These are phyloP conservation scores for Oplegnathus fasciatus DNA, from an alignment of 2,113 vertebrate genomes.

Conservation along the genomic window DNA sequence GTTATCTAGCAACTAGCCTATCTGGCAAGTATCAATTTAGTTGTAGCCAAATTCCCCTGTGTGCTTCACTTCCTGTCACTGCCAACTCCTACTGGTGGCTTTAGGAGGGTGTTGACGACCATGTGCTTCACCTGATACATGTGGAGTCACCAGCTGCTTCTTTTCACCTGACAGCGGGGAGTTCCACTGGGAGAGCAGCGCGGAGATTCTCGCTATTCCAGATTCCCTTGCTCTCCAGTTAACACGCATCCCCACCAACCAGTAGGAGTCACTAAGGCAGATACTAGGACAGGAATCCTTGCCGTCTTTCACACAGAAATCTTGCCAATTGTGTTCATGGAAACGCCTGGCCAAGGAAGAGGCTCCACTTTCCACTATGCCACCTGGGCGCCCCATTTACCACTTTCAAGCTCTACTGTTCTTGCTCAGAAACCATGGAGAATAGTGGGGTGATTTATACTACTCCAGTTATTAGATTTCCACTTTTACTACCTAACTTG, in stretches of 20 bases:
- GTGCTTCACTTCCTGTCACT: constrained; percentile 37
- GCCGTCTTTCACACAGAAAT: constrained; percentile 8
- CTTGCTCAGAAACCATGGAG: constrained; percentile 35
- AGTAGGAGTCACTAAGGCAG: constrained; percentile 21
- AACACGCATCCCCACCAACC: constrained; percentile 31
- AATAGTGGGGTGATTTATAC: constrained; percentile 22
- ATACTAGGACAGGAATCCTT: constrained; percentile 2
- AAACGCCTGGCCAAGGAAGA: neutral
- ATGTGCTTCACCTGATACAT: constrained; percentile 64
- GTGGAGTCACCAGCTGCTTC: constrained; percentile 64
- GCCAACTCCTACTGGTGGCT: constrained; percentile 64
- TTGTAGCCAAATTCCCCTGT: constrained; percentile 57
- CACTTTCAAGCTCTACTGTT: constrained; percentile 35
- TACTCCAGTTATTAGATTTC: constrained; percentile 26
- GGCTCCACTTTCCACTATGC: constrained; percentile 4
- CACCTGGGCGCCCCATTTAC: constrained; percentile 30
- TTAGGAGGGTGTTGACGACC: constrained; percentile 54
- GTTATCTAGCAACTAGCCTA: constrained; percentile 54
- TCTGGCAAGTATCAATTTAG: constrained; percentile 56
- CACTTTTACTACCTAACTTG: constrained; percentile 29
- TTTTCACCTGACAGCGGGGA: constrained; percentile 57
- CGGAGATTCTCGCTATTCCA: constrained; percentile 24
- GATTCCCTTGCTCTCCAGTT: constrained; percentile 33
- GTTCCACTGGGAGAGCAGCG: constrained; percentile 35
- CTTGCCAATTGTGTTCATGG: constrained; percentile 6